Evolutionary conservation across 2,113 vertebrate species (phyloP).

Genomic region (Dryoscopus gambensis): DNA sequence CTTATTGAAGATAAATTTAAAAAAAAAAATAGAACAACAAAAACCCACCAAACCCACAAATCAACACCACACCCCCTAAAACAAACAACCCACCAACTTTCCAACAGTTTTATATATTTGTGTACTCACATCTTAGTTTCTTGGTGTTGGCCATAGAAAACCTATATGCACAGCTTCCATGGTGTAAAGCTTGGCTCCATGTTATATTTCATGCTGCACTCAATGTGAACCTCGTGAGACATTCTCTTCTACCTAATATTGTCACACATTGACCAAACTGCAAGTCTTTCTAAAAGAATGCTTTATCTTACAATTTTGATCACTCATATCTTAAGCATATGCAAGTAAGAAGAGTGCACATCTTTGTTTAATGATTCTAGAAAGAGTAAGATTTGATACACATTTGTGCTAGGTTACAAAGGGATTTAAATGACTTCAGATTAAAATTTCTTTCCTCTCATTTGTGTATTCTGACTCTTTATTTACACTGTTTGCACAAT

Average conservation of each 20-base stretch:
- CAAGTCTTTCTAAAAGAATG: not conserved
- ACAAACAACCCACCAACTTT: not conserved
- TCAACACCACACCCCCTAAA: not conserved
- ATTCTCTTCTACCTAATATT: not conserved
- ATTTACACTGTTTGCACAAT: not conserved
- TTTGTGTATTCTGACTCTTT: not conserved
- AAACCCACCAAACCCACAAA: not conserved
- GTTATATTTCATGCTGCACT: not conserved
- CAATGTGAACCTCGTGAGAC: not conserved
- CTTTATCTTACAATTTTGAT: not conserved
- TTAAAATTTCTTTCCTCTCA: not conserved
- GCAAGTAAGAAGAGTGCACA: not conserved
- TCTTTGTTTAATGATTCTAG: not conserved
- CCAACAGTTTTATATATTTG: not conserved
- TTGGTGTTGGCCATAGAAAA: not conserved
- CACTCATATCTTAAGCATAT: not conserved
- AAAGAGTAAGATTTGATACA: not conserved
- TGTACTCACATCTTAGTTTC: not conserved
- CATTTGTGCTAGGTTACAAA: not conserved
- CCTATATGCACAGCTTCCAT: not conserved
- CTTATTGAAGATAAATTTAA: not conserved
- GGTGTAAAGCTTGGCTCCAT: not conserved
- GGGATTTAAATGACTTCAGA: not conserved
- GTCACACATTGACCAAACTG: not conserved
- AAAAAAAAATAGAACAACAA: not conserved